Percentiles rank a stretch among this genome's conserved stretches.
phyloP scores from a whole-genome alignment of 1,140 invertebrate genomes.

The Phthorimaea operculella region DNA sequence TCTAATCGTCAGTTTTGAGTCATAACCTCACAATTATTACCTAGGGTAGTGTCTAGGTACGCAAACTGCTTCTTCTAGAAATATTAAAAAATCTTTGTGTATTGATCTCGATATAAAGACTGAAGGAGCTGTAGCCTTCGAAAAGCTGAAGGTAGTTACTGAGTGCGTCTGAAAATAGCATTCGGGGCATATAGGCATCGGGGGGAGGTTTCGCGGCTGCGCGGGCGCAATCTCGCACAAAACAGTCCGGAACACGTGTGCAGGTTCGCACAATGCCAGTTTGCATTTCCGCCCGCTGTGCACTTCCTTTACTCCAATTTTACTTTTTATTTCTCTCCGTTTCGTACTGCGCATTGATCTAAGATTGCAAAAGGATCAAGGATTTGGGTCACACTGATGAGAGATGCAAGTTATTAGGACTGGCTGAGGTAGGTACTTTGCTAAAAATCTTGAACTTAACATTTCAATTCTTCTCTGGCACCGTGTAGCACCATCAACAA shows the following conservation, averaged over 20 bases:
- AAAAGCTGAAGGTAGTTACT: slow-evolving; percentile 8
- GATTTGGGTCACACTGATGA: neutral
- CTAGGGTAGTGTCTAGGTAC: too few species aligned
- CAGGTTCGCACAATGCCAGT: slow-evolving; percentile 63
- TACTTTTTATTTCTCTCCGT: slow-evolving; percentile 47
- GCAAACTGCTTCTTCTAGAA: too few species aligned
- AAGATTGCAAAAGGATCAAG: neutral
- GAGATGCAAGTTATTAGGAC: too few species aligned
- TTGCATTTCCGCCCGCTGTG: slow-evolving; percentile 66
- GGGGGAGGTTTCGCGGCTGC: slow-evolving; percentile 15
- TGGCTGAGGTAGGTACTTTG: too few species aligned
- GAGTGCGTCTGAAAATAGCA: slow-evolving; percentile 39
- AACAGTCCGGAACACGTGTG: slow-evolving; percentile 64
- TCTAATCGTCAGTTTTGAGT: too few species aligned
- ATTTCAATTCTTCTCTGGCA: too few species aligned
- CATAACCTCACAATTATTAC: too few species aligned
- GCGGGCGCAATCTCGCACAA: slow-evolving; percentile 38
- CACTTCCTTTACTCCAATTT: slow-evolving; percentile 65
- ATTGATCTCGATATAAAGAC: too few species aligned
- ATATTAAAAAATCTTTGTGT: too few species aligned
- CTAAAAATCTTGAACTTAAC: too few species aligned
- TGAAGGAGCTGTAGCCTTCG: neutral
- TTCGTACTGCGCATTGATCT: neutral
- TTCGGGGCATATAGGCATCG: slow-evolving; percentile 40
- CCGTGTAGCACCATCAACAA: too few species aligned